These are phyloP conservation scores for Synergus japonicus DNA, from an alignment of 2,888 invertebrate species.

Conservation along the genomic window DNA sequence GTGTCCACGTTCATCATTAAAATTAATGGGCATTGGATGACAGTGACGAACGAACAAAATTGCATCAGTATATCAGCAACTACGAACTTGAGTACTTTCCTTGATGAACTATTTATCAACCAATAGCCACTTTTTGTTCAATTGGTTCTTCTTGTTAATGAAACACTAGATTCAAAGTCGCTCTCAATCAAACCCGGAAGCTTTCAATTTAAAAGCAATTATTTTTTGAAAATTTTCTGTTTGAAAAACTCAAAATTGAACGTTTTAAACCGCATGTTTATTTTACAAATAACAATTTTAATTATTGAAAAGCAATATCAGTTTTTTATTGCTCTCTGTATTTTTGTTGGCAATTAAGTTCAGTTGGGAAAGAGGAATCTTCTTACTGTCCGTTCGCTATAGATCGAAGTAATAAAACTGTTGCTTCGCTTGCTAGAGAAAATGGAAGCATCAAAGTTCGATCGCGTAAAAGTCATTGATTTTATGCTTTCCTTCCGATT, in stretches of 20 bases:
- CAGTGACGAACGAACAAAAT: conserved; percentile 24
- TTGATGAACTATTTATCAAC: not conserved
- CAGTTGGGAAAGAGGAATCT: conserved; percentile 11
- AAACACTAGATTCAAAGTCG: not conserved
- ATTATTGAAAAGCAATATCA: no score
- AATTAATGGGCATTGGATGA: conserved; percentile 62
- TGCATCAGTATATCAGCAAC: not conserved
- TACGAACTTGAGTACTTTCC: not conserved
- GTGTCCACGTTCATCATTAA: conserved; percentile 60
- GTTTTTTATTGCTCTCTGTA: not conserved
- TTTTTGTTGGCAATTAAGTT: conserved; percentile 18
- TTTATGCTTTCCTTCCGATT: conserved; percentile 33
- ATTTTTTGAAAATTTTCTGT: no score
- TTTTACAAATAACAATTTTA: no score
- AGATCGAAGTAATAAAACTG: conserved; percentile 39
- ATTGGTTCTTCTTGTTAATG: not conserved
- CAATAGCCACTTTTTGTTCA: not conserved
- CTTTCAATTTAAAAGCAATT: no score
- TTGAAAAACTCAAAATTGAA: no score
- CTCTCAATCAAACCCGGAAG: no score
- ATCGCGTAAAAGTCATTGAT: conserved; percentile 39
- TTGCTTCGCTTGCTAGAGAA: conserved; percentile 9
- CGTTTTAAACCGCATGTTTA: no score
- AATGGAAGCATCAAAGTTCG: conserved; percentile 32
- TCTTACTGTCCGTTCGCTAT: conserved; percentile 37